phyloP scores from a whole-genome alignment of 1,140 invertebrate species.

The Scaptomyza graminum region DNA sequence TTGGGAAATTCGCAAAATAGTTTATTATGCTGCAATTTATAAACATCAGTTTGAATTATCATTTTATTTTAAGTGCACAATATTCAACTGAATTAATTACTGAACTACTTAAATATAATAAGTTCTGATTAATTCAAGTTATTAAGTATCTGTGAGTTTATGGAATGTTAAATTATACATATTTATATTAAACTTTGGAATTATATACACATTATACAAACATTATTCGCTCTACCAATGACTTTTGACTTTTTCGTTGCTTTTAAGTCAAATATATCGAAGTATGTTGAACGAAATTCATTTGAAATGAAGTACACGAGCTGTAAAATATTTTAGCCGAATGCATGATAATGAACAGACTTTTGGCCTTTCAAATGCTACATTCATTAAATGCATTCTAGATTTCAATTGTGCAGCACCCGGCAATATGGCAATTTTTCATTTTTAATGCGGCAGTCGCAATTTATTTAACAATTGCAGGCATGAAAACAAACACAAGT shows the following conservation, averaged over 20 bases:
- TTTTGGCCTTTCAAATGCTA: slow-evolving; percentile 43
- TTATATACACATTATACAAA: not conserved
- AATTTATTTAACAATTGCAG: slow-evolving; percentile 48
- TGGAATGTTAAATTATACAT: not conserved
- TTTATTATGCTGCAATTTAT: no score
- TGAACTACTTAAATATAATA: not conserved
- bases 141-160: not conserved
- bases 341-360: slow-evolving; percentile 27
- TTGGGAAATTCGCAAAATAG: no score
- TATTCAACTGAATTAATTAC: not conserved
- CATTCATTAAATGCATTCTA: slow-evolving; percentile 34
- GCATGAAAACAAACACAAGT: slow-evolving; percentile 22
- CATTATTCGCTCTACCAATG: not conserved
- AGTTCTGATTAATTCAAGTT: slow-evolving; percentile 8
- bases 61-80: not conserved
- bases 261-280: not conserved
- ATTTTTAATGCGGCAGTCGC: slow-evolving; percentile 59
- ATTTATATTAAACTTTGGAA: not conserved
- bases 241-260: not conserved
- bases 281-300: slow-evolving; percentile 3
- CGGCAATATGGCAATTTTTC: slow-evolving; percentile 32
- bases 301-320: slow-evolving; percentile 11
- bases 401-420: slow-evolving; percentile 13
- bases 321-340: slow-evolving; percentile 19
- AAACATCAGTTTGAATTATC: no score